A percentile compares a stretch with the other conserved stretches of the same genome.
phyloP scores from a whole-genome alignment of 2,113 vertebrate species.

The Blennius ocellaris region DNA sequence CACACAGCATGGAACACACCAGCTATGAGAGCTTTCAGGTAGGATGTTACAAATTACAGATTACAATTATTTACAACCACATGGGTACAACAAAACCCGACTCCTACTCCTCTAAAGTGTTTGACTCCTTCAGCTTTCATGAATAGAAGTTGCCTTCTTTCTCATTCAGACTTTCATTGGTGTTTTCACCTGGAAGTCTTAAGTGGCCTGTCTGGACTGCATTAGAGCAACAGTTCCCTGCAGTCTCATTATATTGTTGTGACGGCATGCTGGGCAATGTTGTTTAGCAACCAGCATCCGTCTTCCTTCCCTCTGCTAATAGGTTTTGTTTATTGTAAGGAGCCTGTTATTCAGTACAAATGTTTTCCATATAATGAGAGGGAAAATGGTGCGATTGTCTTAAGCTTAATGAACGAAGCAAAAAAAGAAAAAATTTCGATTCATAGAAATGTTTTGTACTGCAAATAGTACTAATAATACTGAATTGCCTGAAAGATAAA shows the following conservation, averaged over 20 bases:
- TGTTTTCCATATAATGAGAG: conserved; percentile 23
- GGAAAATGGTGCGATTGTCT: conserved; percentile 7
- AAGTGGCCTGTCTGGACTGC: conserved; percentile 48
- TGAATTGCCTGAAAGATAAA: neutral
- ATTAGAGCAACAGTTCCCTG: conserved; percentile 50
- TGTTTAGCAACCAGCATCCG: conserved; percentile 83
- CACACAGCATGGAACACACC: conserved; percentile 30
- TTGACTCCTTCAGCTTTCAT: neutral
- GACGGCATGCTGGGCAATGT: conserved; percentile 66
- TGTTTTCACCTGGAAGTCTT: conserved; percentile 52
- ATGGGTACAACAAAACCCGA: no score
- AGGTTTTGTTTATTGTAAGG: conserved; percentile 79
- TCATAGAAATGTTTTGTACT: conserved; percentile 13
- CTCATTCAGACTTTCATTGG: neutral
- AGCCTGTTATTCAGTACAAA: conserved; percentile 53
- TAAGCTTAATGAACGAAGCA: conserved; percentile 28
- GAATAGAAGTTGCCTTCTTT: conserved; percentile 5
- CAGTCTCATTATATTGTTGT: conserved; percentile 66
- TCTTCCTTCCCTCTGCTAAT: conserved; percentile 82
- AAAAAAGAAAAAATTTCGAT: conserved; percentile 18
- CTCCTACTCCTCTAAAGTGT: conserved; percentile 4
- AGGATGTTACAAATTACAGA: no score
- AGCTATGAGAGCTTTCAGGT: conserved; percentile 76
- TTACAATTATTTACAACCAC: neutral
- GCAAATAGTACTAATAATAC: neutral